Percentiles rank a stretch among this genome's conserved stretches.
Conservation (phyloP, 2,888 invertebrate genomes). For the Dendrolimus houi region DNA sequence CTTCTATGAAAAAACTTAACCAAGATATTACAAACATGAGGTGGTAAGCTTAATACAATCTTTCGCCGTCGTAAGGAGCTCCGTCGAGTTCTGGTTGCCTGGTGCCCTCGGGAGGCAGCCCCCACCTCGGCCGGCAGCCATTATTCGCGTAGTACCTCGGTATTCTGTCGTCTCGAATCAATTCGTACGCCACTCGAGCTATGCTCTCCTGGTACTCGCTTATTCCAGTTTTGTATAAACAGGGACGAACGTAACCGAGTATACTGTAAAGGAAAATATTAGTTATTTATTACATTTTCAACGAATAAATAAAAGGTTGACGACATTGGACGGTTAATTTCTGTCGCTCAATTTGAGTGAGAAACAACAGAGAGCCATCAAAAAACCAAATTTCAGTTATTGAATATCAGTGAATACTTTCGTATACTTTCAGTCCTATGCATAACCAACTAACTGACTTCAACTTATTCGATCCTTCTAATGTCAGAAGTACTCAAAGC, state of each 20-base stretch:
- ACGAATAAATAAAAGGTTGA: not conserved
- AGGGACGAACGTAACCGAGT: conserved; percentile 48
- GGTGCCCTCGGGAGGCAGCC: conserved; percentile 49
- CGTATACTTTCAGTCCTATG: no score
- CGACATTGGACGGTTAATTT: no score
- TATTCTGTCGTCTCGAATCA: conserved; percentile 52
- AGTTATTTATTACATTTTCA: not conserved
- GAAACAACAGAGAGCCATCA: no score
- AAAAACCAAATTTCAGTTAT: no score
- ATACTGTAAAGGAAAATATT: conserved; percentile 27
- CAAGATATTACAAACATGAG: not conserved
- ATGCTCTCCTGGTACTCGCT: conserved; percentile 54
- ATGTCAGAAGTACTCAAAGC: no score
- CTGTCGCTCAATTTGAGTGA: no score
- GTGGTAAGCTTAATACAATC: conserved; percentile 33
- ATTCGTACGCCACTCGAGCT: conserved; percentile 57
- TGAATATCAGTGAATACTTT: no score
- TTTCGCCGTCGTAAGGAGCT: conserved; percentile 53
- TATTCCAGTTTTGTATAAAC: conserved; percentile 47
- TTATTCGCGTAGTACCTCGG: conserved; percentile 50
- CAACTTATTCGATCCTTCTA: no score
- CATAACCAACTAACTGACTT: no score
- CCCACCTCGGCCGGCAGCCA: conserved; percentile 54
- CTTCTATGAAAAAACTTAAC: not conserved
- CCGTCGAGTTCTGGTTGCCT: conserved; percentile 56